These are phyloP conservation scores for Antrozous pallidus DNA, from an alignment of 2,797 vertebrate genomes.

Conservation along the genomic window DNA sequence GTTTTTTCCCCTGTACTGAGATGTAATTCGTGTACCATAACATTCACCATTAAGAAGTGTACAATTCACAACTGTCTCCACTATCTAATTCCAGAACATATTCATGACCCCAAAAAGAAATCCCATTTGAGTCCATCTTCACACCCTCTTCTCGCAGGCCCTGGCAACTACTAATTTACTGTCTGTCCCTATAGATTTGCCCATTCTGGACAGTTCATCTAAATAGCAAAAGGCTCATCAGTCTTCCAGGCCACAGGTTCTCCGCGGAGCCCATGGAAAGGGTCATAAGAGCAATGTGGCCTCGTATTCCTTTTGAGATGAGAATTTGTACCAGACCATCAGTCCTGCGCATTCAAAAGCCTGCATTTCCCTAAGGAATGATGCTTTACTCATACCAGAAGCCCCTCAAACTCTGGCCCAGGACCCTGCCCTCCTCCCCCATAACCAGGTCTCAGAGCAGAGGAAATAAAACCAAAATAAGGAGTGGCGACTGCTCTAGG, in stretches of 20 bases:
- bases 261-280: background rate
- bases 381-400: background rate
- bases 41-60: background rate
- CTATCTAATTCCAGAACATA: background rate
- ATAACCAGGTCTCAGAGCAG: background rate
- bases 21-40: background rate
- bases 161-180: background rate
- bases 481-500: background rate
- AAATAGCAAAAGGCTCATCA: background rate
- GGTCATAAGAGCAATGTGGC: rapidly evolving
- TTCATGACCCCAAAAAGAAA: background rate
- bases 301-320: background rate
- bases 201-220: background rate
- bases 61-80: background rate
- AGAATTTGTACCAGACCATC: background rate
- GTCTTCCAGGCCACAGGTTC: background rate
- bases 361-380: background rate
- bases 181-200: background rate
- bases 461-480: background rate
- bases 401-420: background rate
- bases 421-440: background rate
- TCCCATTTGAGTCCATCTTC: background rate
- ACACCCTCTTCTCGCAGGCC: background rate
- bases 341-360: background rate
- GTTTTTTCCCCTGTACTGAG: background rate